phyloP scores from a whole-genome alignment of 2,888 invertebrate genomes.

The Abscondita cerata region DNA sequence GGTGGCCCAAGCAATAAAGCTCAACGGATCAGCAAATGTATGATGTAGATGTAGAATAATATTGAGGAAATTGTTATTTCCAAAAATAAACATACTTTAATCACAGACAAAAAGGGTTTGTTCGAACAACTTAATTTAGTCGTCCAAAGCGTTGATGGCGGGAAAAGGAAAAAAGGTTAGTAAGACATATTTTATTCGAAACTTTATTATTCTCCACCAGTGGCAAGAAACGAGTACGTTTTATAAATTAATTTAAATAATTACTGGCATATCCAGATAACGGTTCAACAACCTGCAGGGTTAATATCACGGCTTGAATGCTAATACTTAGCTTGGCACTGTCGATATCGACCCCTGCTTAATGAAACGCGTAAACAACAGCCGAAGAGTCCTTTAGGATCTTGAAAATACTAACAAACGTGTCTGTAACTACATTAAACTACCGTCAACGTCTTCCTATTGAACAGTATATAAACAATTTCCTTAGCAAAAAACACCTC shows the following conservation, averaged over 20 bases:
- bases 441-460: slow-evolving; percentile 18
- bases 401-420: slow-evolving; percentile 25
- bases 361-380: slow-evolving; percentile 41
- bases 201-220: slow-evolving; percentile 5
- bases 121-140: background rate
- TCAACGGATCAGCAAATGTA: slow-evolving; percentile 26
- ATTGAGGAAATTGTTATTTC: slow-evolving; percentile 18
- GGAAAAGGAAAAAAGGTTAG: background rate
- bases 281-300: slow-evolving; percentile 39
- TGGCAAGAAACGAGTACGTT: slow-evolving; percentile 15
- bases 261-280: slow-evolving; percentile 36
- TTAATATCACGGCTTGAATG: slow-evolving; percentile 37
- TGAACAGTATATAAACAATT: slow-evolving; percentile 26
- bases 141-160: background rate
- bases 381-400: slow-evolving; percentile 31
- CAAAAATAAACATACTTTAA: slow-evolving; percentile 5
- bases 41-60: slow-evolving; percentile 18
- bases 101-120: too few relatives aligned
- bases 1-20: slow-evolving; percentile 23
- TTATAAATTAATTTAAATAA: slow-evolving; percentile 37
- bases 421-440: slow-evolving; percentile 22
- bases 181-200: slow-evolving; percentile 9
- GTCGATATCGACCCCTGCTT: slow-evolving; percentile 37
- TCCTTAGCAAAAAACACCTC: slow-evolving; percentile 12
- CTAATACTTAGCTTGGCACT: slow-evolving; percentile 35